Conservation (phyloP, 2,888 invertebrate genomes). For the Zootermopsis nevadensis region DNA sequence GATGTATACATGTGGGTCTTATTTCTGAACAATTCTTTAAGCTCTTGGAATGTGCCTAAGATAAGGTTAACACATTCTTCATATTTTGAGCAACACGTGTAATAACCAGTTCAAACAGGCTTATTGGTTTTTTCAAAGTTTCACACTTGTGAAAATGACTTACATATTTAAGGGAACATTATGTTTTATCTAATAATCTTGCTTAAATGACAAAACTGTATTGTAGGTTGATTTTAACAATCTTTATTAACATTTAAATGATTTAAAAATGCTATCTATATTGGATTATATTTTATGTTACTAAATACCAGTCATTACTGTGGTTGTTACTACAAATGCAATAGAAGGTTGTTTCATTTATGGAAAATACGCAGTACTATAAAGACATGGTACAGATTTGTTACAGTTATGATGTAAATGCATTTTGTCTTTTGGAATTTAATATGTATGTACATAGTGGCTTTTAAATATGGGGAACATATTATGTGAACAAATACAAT, state of each 20-base stretch:
- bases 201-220: neutral
- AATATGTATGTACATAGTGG: slow-evolving; percentile 27
- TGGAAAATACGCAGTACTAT: slow-evolving; percentile 13
- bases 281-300: neutral
- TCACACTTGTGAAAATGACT: no score
- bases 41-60: neutral
- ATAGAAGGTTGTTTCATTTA: neutral
- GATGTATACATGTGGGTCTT: neutral
- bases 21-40: neutral
- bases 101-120: neutral
- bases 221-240: neutral
- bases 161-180: no score
- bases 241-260: neutral
- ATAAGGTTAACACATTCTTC: neutral
- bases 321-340: neutral
- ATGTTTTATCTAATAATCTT: neutral
- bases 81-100: neutral
- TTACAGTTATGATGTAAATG: neutral
- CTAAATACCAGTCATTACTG: neutral
- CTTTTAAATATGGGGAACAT: slow-evolving; percentile 16
- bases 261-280: neutral
- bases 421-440: neutral
- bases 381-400: neutral
- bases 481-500: neutral
- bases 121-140: no score